Conservation (phyloP, 2,113 vertebrate genomes). For the Notothenia coriiceps region DNA sequence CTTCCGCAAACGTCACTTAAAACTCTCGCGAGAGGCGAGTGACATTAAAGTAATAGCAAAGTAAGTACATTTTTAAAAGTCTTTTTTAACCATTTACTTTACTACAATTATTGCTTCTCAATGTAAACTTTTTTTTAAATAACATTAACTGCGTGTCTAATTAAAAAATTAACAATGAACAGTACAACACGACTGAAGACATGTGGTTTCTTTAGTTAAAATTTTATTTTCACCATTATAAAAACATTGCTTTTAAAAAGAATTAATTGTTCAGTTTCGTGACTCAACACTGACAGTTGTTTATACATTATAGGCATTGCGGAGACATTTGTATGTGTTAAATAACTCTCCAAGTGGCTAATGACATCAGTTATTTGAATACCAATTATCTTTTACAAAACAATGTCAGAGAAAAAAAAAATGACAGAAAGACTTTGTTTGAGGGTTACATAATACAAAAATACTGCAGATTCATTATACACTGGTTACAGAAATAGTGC, state of each 20-base stretch:
- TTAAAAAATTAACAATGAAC: not conserved
- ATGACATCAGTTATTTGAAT: constrained; percentile 36
- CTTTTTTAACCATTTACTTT: no score
- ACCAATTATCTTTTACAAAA: constrained; percentile 37
- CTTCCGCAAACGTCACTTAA: constrained; percentile 72
- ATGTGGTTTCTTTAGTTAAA: not conserved
- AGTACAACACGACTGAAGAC: not conserved
- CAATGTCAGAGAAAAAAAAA: constrained; percentile 16
- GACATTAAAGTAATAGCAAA: no score
- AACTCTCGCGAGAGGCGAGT: constrained; percentile 70
- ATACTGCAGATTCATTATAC: constrained; percentile 62
- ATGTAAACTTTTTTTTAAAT: no score
- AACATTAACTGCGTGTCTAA: not conserved
- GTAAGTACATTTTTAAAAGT: no score
- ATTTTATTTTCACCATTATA: constrained; percentile 60
- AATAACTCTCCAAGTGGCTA: constrained; percentile 23
- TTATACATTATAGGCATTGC: constrained; percentile 27
- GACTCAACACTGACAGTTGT: constrained; percentile 18
- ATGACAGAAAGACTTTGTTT: constrained; percentile 58
- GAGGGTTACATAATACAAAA: constrained; percentile 65
- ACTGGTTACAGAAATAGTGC: constrained; percentile 59
- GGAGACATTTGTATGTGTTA: constrained; percentile 11
- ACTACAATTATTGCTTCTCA: no score
- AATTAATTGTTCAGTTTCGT: constrained; percentile 13
- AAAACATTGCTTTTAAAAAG: constrained; percentile 40